Evolutionary conservation across 1,140 invertebrate species (phyloP), one percentile per base, ranked within the genome.

Genomic region (Aethina tumida): DNA sequence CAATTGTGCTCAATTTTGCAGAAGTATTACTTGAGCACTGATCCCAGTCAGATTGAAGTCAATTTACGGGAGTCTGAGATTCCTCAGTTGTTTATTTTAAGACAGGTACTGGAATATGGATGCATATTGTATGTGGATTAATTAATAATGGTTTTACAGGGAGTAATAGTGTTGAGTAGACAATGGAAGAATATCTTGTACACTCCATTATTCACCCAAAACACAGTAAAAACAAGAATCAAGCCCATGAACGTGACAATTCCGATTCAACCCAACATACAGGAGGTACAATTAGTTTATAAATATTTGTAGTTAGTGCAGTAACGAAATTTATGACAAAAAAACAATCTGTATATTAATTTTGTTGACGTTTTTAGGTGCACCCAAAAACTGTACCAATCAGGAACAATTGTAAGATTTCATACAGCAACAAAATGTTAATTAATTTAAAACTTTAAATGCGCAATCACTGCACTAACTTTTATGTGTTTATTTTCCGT

Each of bases 161-260:
- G 88, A n/a, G 79, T 94, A 12, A 81, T 93, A 56, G 87, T 91
- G 27, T 59, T 97, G 12, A 93, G 88, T 52, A 74, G 92, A 2
- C 91, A 97, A 58, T 97, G 93, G 93, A 97, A 97, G 64, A 95
- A 93, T 61, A 84, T 91, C 3, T 65, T 97, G 2, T 95, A 96
- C 56, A 95, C 93, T 47, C 93, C 93, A 1, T 68, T 93, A 29
- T 65, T 95, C 20, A 70, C 92, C 32, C 88, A 95, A 52, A 84
- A 91, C 56, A 89, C 87, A 58, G 84, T 87, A 53, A 91, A 90
- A 68, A 80, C 75, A 32, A 81, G 87, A 57, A 67, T 84, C 43
- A 83, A 88, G 52, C 81, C 86, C 9, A 70, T 89, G 35, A 91
- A 89, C 59, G 84, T 93, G 7, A 87, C 85, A 12, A 92, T 91